Conservation (phyloP, 2,888 invertebrate genomes). For the Aspidapion aeneum region DNA sequence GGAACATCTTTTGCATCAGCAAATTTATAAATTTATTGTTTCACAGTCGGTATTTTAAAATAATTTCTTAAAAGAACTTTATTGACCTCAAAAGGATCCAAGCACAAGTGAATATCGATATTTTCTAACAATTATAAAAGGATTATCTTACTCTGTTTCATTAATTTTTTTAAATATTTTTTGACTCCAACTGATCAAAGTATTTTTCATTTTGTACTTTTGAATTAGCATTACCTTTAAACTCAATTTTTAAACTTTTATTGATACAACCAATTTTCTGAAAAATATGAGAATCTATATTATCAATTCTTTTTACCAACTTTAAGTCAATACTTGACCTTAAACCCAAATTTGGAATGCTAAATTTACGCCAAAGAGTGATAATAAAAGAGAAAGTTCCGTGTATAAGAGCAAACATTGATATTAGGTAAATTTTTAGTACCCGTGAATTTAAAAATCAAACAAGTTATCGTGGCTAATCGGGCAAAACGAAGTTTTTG, state of each 20-base stretch:
- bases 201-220: constrained; percentile 18
- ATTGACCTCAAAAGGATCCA: constrained; percentile 27
- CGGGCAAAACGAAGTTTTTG: too few species aligned
- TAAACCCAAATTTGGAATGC: neutral
- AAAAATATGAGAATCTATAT: constrained; percentile 20
- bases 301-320: neutral
- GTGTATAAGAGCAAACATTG: neutral
- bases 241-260: constrained; percentile 18
- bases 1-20: constrained; percentile 18
- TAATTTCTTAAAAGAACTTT: constrained; percentile 16
- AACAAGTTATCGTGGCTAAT: too few species aligned
- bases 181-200: constrained; percentile 21
- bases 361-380: neutral
- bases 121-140: constrained; percentile 28
- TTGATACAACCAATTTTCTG: constrained; percentile 26
- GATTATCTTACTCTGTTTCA: constrained; percentile 26
- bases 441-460: too few species aligned
- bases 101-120: constrained; percentile 24
- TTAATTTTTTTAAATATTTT: constrained; percentile 20
- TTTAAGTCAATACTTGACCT: neutral
- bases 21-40: constrained; percentile 22
- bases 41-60: constrained; percentile 20
- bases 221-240: constrained; percentile 15
- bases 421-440: too few species aligned
- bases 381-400: neutral